Percentiles rank a stretch among this genome's conserved stretches.
Evolutionary conservation across 2,888 invertebrate genomes (phyloP).

Genomic region (Microplitis deprimator): DNA sequence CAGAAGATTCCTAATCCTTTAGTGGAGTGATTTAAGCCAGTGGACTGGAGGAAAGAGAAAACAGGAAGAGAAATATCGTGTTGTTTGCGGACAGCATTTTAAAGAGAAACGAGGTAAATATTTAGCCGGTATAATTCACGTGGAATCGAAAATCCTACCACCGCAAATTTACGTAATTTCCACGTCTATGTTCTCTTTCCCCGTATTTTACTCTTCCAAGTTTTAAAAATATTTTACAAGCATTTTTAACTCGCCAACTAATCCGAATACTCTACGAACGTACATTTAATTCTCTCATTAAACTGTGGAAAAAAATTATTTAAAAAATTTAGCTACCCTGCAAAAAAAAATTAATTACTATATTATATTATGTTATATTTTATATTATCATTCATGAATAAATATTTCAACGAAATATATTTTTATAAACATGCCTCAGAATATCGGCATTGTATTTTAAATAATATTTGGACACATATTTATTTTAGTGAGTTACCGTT

Average conservation of each 20-base stretch:
- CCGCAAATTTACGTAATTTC: conserved; percentile 34
- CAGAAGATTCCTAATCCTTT: neutral
- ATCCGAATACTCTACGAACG: neutral
- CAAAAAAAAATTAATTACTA: neutral
- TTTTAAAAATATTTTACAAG: conserved; percentile 20
- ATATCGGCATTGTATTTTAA: too few species aligned
- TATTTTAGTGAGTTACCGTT: too few species aligned
- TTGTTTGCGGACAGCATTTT: conserved; percentile 20
- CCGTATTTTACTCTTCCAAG: neutral
- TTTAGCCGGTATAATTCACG: conserved; percentile 23
- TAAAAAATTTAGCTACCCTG: neutral
- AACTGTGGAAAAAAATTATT: neutral
- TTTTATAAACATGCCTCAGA: too few species aligned
- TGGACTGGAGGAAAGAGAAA: neutral
- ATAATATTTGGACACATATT: too few species aligned
- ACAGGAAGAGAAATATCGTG: conserved; percentile 1
- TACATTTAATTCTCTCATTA: neutral
- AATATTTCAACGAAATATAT: too few species aligned
- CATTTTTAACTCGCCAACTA: conserved; percentile 14
- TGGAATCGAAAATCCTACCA: conserved; percentile 27
- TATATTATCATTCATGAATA: neutral
- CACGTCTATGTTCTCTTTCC: neutral
- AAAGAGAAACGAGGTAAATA: conserved; percentile 30
- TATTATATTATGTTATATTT: too few species aligned
- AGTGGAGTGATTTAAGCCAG: neutral